Percentiles rank a stretch among this genome's conserved stretches.
These are phyloP conservation scores for Calonectris borealis DNA, from an alignment of 2,113 vertebrate genomes.

Conservation along the genomic window DNA sequence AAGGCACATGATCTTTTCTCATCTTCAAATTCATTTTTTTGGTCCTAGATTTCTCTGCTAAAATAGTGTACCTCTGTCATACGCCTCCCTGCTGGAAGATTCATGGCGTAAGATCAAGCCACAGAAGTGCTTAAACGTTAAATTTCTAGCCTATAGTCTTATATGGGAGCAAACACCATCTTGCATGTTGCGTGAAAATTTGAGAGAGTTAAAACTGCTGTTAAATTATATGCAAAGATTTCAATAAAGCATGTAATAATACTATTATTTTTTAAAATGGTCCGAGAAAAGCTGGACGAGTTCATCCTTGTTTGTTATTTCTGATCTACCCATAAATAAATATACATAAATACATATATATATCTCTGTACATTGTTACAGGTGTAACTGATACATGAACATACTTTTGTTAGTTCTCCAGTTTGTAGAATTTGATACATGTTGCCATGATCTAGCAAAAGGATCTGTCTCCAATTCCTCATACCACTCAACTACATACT, in stretches of 20 bases:
- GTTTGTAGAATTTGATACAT: constrained; percentile 40
- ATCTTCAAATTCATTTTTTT: neutral
- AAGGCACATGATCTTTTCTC: neutral
- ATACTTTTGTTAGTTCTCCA: constrained; percentile 72
- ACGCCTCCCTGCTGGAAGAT: neutral
- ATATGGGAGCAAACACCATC: neutral
- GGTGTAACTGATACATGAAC: neutral
- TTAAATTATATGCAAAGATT: neutral
- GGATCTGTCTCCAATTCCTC: constrained; percentile 24
- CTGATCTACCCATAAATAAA: neutral
- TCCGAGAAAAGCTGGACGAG: neutral
- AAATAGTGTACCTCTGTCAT: neutral
- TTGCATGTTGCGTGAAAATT: neutral
- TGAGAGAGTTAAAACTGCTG: neutral
- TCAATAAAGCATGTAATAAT: neutral
- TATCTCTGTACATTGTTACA: neutral
- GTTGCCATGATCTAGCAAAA: constrained; percentile 62
- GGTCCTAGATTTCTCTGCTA: neutral
- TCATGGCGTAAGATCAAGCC: neutral
- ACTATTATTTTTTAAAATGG: neutral
- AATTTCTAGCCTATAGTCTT: neutral
- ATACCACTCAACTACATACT: constrained; percentile 75
- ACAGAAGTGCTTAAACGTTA: neutral
- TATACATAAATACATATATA: neutral
- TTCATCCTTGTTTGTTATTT: neutral